phyloP scores from a whole-genome alignment of 2,888 invertebrate genomes.

The Drosophila mulleri region DNA sequence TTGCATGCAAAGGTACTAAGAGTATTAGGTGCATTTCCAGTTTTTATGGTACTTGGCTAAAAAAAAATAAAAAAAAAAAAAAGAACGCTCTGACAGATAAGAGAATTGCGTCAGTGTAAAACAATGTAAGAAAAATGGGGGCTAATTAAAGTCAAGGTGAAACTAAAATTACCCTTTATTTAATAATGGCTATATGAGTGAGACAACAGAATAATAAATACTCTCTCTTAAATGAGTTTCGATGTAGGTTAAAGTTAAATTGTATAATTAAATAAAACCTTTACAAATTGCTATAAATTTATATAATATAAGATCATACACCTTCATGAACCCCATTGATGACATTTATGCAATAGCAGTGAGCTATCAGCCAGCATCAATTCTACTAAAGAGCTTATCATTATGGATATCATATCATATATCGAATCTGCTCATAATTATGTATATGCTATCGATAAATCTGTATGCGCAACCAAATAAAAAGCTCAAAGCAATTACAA shows the following conservation, averaged over 20 bases:
- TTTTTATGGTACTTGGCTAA: not conserved
- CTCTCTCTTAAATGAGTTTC: no score
- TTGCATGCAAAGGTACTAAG: constrained; percentile 12
- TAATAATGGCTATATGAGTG: no score
- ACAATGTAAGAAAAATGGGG: not conserved
- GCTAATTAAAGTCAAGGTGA: not conserved
- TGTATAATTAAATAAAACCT: no score
- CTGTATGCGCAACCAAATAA: not conserved
- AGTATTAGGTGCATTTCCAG: not conserved
- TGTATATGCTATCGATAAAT: not conserved
- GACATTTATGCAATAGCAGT: not conserved
- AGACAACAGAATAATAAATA: no score
- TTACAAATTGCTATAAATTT: no score
- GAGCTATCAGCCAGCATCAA: not conserved
- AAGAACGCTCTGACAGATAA: not conserved
- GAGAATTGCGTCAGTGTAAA: not conserved
- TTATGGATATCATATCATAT: not conserved
- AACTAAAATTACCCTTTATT: not conserved
- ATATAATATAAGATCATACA: no score
- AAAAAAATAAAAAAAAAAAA: no score
- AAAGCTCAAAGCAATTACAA: not conserved
- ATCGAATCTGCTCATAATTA: not conserved
- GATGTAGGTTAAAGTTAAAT: no score
- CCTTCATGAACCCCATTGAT: no score
- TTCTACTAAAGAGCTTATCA: not conserved